Evolutionary conservation across 2,888 invertebrate genomes (phyloP).

Genomic region (Ornithoptera alexandrae): DNA sequence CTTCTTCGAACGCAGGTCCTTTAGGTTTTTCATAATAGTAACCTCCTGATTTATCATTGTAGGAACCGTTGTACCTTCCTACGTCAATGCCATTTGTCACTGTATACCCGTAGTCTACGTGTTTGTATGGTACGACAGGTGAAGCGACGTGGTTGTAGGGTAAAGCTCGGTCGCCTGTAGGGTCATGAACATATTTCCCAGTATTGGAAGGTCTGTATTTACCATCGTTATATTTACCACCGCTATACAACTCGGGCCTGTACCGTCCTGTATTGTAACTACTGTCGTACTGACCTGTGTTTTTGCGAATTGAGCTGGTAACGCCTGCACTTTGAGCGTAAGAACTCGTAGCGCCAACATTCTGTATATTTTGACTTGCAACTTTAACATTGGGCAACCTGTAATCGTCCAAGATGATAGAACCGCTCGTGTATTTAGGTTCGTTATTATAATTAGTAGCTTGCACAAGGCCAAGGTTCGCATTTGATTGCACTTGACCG

Average conservation of each 20-base stretch:
- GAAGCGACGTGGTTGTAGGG: constrained; percentile 68
- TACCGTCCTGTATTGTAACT: constrained; percentile 33
- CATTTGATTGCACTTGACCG: constrained; percentile 36
- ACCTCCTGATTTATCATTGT: constrained; percentile 32
- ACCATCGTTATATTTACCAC: constrained; percentile 42
- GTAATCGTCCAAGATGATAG: constrained; percentile 69
- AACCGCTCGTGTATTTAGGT: constrained; percentile 61
- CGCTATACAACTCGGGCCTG: constrained; percentile 43
- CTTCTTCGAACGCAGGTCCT: constrained; percentile 38
- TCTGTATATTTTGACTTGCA: constrained; percentile 12
- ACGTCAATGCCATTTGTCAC: constrained; percentile 46
- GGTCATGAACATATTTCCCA: constrained; percentile 73
- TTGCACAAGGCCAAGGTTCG: constrained; percentile 58
- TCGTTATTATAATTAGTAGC: constrained; percentile 53
- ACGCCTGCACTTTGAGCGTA: constrained; percentile 21
- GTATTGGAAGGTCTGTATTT: constrained; percentile 48
- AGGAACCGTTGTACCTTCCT: constrained; percentile 49
- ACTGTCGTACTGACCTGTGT: constrained; percentile 29
- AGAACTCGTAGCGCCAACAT: constrained; percentile 13
- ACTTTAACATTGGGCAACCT: constrained; percentile 39
- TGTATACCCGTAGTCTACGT: constrained; percentile 55
- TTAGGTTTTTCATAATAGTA: constrained; percentile 40
- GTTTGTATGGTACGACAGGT: constrained; percentile 60
- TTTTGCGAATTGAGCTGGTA: constrained; percentile 24
- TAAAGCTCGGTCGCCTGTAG: constrained; percentile 67